These are phyloP conservation scores for Ochotona curzoniae DNA, from an alignment of 2,113 vertebrate species.

Conservation along the genomic window DNA sequence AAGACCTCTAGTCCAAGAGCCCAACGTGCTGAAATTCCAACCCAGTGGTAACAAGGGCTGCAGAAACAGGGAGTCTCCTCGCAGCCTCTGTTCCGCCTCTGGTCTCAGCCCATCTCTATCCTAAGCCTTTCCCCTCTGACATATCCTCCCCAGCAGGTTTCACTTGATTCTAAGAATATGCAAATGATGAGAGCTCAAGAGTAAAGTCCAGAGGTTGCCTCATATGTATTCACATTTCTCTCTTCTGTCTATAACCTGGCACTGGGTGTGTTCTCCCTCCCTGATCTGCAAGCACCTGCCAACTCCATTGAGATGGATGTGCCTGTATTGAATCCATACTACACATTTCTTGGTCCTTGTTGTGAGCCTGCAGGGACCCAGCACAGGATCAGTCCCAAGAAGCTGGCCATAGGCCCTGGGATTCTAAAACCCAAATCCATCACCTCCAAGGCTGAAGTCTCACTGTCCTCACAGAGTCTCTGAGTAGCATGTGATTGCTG, in stretches of 20 bases:
- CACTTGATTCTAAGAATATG: background rate
- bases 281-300: fast-evolving
- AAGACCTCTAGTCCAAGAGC: background rate
- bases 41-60: background rate
- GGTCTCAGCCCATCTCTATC: background rate
- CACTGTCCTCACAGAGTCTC: background rate
- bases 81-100: background rate
- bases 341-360: background rate
- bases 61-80: background rate
- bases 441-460: background rate
- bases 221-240: background rate
- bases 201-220: background rate
- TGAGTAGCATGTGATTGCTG: background rate
- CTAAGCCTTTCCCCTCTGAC: slow-evolving; percentile 11
- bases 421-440: background rate
- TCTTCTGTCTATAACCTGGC: background rate
- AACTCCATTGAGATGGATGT: no score
- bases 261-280: background rate
- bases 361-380: background rate
- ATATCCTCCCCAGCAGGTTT: background rate
- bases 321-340: background rate
- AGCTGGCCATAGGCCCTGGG: background rate
- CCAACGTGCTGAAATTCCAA: background rate
- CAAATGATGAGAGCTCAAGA: background rate
- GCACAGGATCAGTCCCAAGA: background rate